Evolutionary conservation across 2,113 vertebrate genomes (phyloP).

Genomic region (Petrocephalus zakoni): DNA sequence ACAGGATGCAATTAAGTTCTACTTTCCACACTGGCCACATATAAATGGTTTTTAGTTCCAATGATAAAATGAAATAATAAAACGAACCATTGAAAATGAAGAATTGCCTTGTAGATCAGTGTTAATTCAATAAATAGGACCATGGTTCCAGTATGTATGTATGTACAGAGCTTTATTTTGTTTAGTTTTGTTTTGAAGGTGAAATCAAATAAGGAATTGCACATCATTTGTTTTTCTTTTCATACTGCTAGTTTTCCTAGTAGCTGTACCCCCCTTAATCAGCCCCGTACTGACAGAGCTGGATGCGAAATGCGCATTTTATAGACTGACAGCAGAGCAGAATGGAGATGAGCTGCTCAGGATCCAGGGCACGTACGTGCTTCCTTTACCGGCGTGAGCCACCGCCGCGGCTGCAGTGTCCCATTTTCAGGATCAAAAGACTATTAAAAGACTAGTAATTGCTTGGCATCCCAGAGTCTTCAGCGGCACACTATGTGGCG

Average conservation of each 20-base stretch:
- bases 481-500: constrained; percentile 18
- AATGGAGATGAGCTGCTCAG: constrained; percentile 15
- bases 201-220: not conserved
- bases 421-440: constrained; percentile 50
- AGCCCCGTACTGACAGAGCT: not conserved
- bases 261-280: not conserved
- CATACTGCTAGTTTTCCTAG: not conserved
- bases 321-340: not conserved
- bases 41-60: not conserved
- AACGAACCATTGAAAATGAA: constrained; percentile 6
- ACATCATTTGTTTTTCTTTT: not conserved
- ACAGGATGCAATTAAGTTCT: not conserved
- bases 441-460: too few species aligned
- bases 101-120: constrained; percentile 2
- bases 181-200: not conserved
- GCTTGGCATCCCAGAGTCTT: constrained; percentile 30
- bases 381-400: constrained; percentile 30
- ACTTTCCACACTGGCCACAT: constrained; percentile 13
- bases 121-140: not conserved
- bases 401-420: constrained; percentile 53
- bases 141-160: not conserved
- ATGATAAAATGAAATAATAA: constrained; percentile 6
- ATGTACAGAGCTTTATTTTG: not conserved
- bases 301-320: not conserved
- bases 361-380: constrained; percentile 34